Evolutionary conservation across 2,888 invertebrate genomes (phyloP).

Genomic region (Ptychoptera contaminata): DNA sequence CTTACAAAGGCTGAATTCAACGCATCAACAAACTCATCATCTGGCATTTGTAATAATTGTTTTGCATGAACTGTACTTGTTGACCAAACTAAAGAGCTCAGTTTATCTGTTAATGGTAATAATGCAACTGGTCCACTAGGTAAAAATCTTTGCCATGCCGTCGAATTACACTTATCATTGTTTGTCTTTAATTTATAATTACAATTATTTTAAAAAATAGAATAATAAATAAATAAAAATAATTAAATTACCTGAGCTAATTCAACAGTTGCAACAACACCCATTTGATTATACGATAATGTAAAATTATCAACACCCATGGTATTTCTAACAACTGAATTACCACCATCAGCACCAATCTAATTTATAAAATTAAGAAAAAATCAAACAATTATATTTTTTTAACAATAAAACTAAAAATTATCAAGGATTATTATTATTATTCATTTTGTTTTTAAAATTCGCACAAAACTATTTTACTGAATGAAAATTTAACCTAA

Average conservation of each 20-base stretch:
- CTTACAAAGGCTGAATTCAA: conserved; percentile 74
- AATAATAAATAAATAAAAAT: conserved; percentile 1
- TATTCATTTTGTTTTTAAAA: no score
- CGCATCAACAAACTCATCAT: conserved; percentile 72
- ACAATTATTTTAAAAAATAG: conserved; percentile 3
- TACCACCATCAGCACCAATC: conserved; percentile 91
- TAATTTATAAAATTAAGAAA: conserved; percentile 20
- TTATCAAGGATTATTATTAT: no score
- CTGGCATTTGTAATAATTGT: conserved; percentile 46
- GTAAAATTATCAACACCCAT: conserved; percentile 68
- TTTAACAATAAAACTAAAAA: not conserved
- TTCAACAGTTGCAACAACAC: conserved; percentile 79
- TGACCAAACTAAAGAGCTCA: conserved; percentile 92
- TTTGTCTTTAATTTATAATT: conserved; percentile 32
- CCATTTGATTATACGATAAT: conserved; percentile 80
- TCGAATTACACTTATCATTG: conserved; percentile 51
- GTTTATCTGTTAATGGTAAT: conserved; percentile 60
- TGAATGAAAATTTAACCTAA: no score
- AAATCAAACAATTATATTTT: not conserved
- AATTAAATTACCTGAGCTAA: conserved; percentile 48
- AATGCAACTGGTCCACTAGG: conserved; percentile 86
- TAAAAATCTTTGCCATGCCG: conserved; percentile 93
- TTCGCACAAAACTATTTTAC: no score
- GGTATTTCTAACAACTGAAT: conserved; percentile 68
- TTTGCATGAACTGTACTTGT: conserved; percentile 62